These are phyloP conservation scores for Cephus sareptanus DNA, from an alignment of 2,888 invertebrate species.

Conservation along the genomic window DNA sequence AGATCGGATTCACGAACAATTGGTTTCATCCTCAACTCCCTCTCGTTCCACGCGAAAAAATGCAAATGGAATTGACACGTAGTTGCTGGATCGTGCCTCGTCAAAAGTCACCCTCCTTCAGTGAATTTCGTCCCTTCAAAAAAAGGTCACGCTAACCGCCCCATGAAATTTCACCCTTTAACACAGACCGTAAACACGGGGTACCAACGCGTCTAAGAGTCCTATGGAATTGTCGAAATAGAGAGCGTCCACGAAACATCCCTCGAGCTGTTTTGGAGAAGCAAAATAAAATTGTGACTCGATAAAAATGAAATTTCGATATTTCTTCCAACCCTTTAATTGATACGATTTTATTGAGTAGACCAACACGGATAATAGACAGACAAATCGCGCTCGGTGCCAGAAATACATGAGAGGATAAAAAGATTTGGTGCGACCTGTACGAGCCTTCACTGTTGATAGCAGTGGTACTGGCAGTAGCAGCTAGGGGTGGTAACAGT, in stretches of 20 bases:
- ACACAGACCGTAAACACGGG: not conserved
- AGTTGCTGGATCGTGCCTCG: not conserved
- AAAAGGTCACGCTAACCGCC: not conserved
- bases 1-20: not conserved
- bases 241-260: not conserved
- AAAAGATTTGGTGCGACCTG: slow-evolving; percentile 41
- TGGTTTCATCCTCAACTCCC: not conserved
- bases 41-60: not conserved
- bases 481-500: slow-evolving; percentile 30
- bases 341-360: not conserved
- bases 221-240: not conserved
- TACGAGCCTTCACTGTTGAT: slow-evolving; percentile 20
- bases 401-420: slow-evolving; percentile 19
- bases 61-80: not conserved
- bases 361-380: not conserved
- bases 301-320: not conserved
- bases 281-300: not conserved
- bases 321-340: not conserved
- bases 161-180: not conserved
- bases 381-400: not conserved
- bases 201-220: not conserved
- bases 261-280: not conserved
- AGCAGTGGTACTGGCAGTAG: not conserved
- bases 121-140: not conserved
- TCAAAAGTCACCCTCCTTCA: not conserved